These are phyloP conservation scores for Drosophila percnosoma DNA, from an alignment of 2,888 invertebrate species.

Conservation along the genomic window DNA sequence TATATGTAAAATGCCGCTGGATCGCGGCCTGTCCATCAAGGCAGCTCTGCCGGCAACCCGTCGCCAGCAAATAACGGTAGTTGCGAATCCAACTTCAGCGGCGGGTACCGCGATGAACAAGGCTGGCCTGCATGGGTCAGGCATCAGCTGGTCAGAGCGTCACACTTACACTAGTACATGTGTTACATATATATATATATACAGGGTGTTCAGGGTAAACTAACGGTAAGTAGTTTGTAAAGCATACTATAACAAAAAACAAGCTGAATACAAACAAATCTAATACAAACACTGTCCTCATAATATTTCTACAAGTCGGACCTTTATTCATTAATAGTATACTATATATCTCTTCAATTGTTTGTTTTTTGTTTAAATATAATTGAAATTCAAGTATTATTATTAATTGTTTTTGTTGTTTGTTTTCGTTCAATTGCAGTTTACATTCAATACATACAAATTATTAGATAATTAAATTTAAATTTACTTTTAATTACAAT, in stretches of 20 bases:
- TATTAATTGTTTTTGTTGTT: constrained; percentile 9
- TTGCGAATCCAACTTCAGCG: no score
- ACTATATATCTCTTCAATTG: constrained; percentile 30
- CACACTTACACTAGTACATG: no score
- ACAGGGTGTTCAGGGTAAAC: no score
- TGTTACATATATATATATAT: no score
- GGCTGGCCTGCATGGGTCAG: no score
- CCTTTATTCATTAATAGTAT: constrained; percentile 63
- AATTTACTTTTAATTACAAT: constrained; percentile 47
- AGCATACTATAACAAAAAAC: neutral
- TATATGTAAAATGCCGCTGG: no score
- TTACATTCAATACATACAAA: constrained; percentile 59
- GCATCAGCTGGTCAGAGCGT: no score
- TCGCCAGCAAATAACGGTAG: no score
- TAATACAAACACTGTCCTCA: constrained; percentile 25
- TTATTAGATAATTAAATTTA: constrained; percentile 41
- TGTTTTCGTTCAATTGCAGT: constrained; percentile 53
- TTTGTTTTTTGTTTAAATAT: constrained; percentile 35
- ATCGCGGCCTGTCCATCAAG: no score
- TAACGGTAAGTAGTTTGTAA: constrained; percentile 7
- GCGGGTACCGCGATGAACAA: no score
- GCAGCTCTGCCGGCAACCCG: no score
- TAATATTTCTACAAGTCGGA: constrained; percentile 74
- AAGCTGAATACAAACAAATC: constrained; percentile 2
- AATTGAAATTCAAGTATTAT: constrained; percentile 66